Evolutionary conservation across 2,113 vertebrate genomes (phyloP).

Genomic region (Sardina pilchardus): DNA sequence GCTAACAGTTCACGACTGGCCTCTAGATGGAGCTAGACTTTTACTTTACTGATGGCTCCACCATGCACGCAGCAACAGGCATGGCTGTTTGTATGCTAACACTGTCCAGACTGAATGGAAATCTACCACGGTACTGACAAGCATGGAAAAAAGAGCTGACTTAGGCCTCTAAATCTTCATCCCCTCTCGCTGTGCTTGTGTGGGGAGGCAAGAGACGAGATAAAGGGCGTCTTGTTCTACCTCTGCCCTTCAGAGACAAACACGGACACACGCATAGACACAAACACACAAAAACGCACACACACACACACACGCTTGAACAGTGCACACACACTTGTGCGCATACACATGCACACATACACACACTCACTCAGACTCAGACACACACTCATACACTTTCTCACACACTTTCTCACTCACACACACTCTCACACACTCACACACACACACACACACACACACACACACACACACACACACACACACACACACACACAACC

Average conservation of each 20-base stretch:
- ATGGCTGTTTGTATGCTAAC: slow-evolving; percentile 2
- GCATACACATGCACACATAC: not conserved
- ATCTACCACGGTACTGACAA: slow-evolving; percentile 19
- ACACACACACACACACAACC: not conserved
- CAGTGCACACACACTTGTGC: not conserved
- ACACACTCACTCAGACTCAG: not conserved
- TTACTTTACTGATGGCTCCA: not conserved
- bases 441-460: not conserved
- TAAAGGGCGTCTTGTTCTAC: slow-evolving; percentile 47
- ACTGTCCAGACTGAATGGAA: slow-evolving; percentile 19
- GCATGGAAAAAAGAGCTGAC: slow-evolving; percentile 34
- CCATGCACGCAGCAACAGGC: slow-evolving; percentile 1
- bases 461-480: not conserved
- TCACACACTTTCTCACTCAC: not conserved
- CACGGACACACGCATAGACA: not conserved
- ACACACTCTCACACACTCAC: not conserved
- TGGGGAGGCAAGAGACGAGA: slow-evolving; percentile 8
- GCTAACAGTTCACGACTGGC: not conserved
- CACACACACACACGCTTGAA: not conserved
- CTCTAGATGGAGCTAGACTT: slow-evolving; percentile 38
- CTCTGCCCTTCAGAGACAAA: not conserved
- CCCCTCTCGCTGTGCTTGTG: slow-evolving; percentile 9
- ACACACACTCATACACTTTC: not conserved
- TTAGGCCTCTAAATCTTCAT: slow-evolving; percentile 38
- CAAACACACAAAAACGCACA: not conserved